Percentiles rank a stretch among this genome's conserved stretches.
Evolutionary conservation across 2,888 invertebrate species (phyloP).

Genomic region (Epsilonema sp.): DNA sequence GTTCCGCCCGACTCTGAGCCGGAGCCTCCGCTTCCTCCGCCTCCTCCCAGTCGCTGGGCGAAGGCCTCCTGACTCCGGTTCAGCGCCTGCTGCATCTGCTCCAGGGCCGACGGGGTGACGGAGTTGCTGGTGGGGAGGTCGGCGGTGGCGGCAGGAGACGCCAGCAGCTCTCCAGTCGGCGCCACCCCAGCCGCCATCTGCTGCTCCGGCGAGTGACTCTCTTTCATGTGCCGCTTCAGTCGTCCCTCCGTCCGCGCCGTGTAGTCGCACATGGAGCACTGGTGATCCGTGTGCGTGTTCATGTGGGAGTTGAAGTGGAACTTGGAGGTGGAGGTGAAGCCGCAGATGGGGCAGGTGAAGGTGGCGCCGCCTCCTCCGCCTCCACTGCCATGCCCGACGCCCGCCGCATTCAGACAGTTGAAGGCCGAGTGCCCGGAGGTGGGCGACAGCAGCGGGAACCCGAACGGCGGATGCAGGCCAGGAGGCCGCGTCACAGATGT

Average conservation of each 20-base stretch:
- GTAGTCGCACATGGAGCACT: slow-evolving; percentile 39
- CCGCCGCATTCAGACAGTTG: too few relatives aligned
- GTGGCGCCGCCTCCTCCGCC: background rate
- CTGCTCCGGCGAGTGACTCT: slow-evolving; percentile 34
- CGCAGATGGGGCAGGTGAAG: slow-evolving; percentile 34
- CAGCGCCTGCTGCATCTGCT: slow-evolving; percentile 16
- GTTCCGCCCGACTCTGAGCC: background rate
- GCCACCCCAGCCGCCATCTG: slow-evolving; percentile 26
- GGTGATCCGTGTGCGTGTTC: slow-evolving; percentile 38
- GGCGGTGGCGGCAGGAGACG: slow-evolving; percentile 7
- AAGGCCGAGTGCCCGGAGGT: too few relatives aligned
- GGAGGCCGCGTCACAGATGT: too few relatives aligned
- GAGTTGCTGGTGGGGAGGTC: background rate
- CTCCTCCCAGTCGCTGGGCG: background rate
- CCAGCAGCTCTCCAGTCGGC: slow-evolving; percentile 14
- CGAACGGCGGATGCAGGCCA: too few relatives aligned
- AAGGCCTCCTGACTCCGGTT: background rate
- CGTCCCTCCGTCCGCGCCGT: slow-evolving; percentile 37
- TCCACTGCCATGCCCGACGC: too few relatives aligned
- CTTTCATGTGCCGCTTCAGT: slow-evolving; percentile 38
- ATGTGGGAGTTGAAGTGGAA: slow-evolving; percentile 39
- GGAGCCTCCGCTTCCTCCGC: background rate
- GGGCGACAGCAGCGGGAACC: too few relatives aligned
- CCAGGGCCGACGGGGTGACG: slow-evolving; percentile 13
- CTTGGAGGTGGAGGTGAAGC: slow-evolving; percentile 31